A percentile compares a stretch with the other conserved stretches of the same genome.
Conservation (phyloP, 2,797 vertebrate genomes). For the Dendrocincla tyrannina region DNA sequence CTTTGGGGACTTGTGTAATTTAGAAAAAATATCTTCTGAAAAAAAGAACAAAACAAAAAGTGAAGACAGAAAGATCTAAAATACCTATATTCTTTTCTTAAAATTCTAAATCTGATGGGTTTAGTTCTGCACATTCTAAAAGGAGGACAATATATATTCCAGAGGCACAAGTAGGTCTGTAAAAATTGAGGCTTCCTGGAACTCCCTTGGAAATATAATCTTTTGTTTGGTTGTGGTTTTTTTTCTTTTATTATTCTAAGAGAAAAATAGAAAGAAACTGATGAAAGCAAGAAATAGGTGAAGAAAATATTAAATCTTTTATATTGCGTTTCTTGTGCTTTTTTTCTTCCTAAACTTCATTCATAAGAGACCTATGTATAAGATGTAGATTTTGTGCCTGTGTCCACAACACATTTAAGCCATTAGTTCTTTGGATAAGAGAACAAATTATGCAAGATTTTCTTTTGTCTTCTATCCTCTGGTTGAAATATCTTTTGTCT, state of each 20-base stretch:
- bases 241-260: background rate
- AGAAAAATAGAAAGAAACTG: background rate
- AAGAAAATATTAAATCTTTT: background rate
- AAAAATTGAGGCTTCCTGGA: background rate
- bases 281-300: background rate
- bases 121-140: background rate
- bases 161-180: background rate
- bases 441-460: background rate
- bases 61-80: background rate
- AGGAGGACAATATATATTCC: background rate
- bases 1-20: background rate
- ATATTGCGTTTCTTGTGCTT: background rate
- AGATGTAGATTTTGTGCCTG: background rate
- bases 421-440: background rate
- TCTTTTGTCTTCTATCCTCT: background rate
- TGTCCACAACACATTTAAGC: background rate
- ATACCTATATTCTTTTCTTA: background rate
- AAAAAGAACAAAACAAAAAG: background rate
- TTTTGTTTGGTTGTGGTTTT: rapidly evolving
- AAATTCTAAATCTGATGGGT: background rate
- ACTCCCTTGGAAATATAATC: background rate
- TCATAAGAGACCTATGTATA: background rate
- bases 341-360: background rate
- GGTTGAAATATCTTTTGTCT: background rate
- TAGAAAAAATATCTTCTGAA: background rate